Evolutionary conservation across 53 echinoderm and acorn worm genomes (phyloP).

Genomic region (Actinopyga echinites): DNA sequence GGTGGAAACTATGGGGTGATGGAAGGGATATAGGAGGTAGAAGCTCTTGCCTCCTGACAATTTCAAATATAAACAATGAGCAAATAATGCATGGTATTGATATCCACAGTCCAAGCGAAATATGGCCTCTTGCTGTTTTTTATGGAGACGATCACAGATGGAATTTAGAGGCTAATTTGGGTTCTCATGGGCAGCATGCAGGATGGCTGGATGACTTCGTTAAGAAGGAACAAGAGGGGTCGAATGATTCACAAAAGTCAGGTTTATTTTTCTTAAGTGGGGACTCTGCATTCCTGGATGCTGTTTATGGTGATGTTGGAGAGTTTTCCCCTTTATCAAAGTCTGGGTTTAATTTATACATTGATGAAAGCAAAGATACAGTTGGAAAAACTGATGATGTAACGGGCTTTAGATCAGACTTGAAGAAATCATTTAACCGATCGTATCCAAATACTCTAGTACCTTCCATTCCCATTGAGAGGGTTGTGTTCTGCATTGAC

Average conservation of each 20-base stretch:
- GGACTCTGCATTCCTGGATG: conserved; percentile 29
- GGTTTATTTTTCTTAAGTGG: not conserved
- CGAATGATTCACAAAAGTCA: not conserved
- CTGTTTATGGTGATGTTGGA: conserved; percentile 17
- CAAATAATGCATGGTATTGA: not conserved
- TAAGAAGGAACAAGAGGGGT: not conserved
- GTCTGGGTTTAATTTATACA: conserved; percentile 5
- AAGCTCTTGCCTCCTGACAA: not conserved
- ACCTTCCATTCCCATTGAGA: not conserved
- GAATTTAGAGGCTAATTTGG: conserved; percentile 10
- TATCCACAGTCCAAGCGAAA: not conserved
- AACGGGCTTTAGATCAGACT: not conserved
- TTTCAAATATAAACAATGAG: not conserved
- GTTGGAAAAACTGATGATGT: not conserved
- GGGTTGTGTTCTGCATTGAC: conserved; percentile 37
- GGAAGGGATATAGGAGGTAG: not conserved
- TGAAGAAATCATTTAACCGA: not conserved
- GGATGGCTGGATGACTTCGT: not conserved
- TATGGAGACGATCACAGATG: not conserved
- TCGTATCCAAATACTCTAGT: not conserved
- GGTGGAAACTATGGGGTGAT: not conserved
- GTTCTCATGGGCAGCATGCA: not conserved
- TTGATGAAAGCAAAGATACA: not conserved
- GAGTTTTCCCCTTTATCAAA: conserved; percentile 8
- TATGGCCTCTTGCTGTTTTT: conserved; percentile 21